These are phyloP conservation scores for Pristionchus japonicus DNA, from an alignment of 2,888 invertebrate species.

Conservation along the genomic window DNA sequence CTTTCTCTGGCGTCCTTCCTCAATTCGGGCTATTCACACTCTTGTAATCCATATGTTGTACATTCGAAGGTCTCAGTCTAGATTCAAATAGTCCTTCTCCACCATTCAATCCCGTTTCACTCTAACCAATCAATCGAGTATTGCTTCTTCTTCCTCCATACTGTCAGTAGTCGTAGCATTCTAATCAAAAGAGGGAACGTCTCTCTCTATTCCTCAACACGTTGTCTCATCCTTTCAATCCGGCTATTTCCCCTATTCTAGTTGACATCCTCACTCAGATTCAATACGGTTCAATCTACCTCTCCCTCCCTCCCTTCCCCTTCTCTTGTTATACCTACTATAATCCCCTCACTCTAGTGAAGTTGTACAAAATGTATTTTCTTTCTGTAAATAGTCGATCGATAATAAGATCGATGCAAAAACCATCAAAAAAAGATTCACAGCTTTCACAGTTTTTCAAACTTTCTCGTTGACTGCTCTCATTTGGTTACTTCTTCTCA, in stretches of 20 bases:
- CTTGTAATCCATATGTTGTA: conserved; percentile 16
- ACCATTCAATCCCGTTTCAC: conserved; percentile 9
- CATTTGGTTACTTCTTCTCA: conserved; percentile 17
- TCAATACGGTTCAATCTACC: conserved; percentile 12
- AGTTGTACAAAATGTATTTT: conserved; percentile 1
- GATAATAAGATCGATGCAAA: conserved; percentile 14
- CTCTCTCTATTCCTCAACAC: conserved; percentile 27
- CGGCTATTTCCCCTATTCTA: conserved; percentile 20
- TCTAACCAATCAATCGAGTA: not conserved
- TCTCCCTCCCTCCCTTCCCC: not conserved
- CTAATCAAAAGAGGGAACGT: not conserved
- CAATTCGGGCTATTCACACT: not conserved
- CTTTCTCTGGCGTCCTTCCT: not conserved
- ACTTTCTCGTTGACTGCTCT: not conserved
- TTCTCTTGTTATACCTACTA: not conserved
- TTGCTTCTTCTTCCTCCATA: not conserved
- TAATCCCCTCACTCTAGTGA: conserved; percentile 16
- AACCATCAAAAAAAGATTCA: conserved; percentile 1
- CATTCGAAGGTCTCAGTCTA: conserved; percentile 33
- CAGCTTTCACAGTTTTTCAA: conserved; percentile 2
- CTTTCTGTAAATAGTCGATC: conserved; percentile 35
- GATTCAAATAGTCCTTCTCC: not conserved
- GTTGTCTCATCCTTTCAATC: not conserved
- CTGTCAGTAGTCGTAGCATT: not conserved
- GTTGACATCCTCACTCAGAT: conserved; percentile 13